Evolutionary conservation across 30 jellyfish, hydroid and myxozoan genomes (phyloP).

Genomic region (Turritopsis dohrnii): DNA sequence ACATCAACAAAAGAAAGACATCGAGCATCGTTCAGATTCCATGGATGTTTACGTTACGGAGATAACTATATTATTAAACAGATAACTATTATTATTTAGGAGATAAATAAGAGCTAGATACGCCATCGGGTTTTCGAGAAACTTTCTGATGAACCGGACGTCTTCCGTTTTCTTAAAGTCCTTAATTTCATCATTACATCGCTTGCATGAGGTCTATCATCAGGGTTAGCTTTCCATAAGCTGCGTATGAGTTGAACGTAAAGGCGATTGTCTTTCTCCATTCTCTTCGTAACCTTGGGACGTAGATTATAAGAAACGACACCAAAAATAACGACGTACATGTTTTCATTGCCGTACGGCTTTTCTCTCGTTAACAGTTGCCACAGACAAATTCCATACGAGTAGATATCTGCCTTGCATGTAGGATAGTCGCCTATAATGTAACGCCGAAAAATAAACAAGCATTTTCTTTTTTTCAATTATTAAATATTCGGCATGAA

Average conservation of each 20-base stretch:
- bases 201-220: slow-evolving; percentile 73
- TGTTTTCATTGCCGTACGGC: slow-evolving; percentile 93
- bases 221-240: slow-evolving; percentile 90
- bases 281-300: slow-evolving; percentile 63
- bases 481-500: neutral
- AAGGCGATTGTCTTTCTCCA: slow-evolving; percentile 44
- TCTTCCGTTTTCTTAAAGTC: slow-evolving; percentile 15
- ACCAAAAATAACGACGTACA: slow-evolving; percentile 95
- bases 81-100: neutral
- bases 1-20: neutral
- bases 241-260: slow-evolving; percentile 75
- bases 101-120: neutral
- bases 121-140: slow-evolving; percentile 27
- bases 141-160: neutral
- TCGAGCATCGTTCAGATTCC: neutral
- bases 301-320: slow-evolving; percentile 93
- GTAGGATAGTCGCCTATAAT: slow-evolving; percentile 69
- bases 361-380: slow-evolving; percentile 88
- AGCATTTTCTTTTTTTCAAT: neutral
- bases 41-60: neutral
- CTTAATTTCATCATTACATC: slow-evolving; percentile 62
- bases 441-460: neutral
- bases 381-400: slow-evolving; percentile 95
- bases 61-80: neutral
- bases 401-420: slow-evolving; percentile 92